Conservation (phyloP, 2,797 vertebrate genomes). For the Taenioides sp. region DNA sequence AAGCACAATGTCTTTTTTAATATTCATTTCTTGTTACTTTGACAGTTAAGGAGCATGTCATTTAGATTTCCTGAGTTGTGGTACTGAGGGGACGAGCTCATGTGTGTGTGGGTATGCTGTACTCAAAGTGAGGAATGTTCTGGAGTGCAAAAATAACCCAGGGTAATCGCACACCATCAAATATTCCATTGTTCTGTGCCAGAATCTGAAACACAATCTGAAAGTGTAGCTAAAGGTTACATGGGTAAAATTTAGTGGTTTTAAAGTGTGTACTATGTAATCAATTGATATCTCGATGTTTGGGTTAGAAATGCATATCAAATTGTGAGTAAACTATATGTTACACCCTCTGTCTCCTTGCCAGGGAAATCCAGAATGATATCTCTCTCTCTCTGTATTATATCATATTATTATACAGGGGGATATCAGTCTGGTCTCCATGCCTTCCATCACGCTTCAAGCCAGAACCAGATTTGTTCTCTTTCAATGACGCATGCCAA, state of each 20-base stretch:
- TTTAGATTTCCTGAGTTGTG: slow-evolving; percentile 39
- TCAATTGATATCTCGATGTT: not conserved
- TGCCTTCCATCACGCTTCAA: too few relatives aligned
- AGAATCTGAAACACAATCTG: slow-evolving; percentile 56
- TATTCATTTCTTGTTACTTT: slow-evolving; percentile 16
- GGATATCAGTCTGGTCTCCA: too few relatives aligned
- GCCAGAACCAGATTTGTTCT: too few relatives aligned
- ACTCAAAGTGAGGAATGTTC: slow-evolving; percentile 68
- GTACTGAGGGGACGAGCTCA: slow-evolving; percentile 32
- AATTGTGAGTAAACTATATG: not conserved
- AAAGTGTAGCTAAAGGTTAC: slow-evolving; percentile 49
- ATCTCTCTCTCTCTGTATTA: too few relatives aligned
- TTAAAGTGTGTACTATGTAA: not conserved
- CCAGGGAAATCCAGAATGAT: too few relatives aligned
- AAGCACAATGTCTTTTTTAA: too few relatives aligned
- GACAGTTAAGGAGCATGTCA: slow-evolving; percentile 2
- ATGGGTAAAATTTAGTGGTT: slow-evolving; percentile 35
- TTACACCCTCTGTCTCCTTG: too few relatives aligned
- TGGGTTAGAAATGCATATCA: not conserved
- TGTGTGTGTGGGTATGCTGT: slow-evolving; percentile 32
- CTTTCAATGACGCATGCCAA: too few relatives aligned
- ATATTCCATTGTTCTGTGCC: slow-evolving; percentile 67
- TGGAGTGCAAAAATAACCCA: slow-evolving; percentile 45
- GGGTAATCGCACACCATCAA: slow-evolving; percentile 67
- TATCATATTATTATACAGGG: too few relatives aligned